Percentiles rank a stretch among this genome's conserved stretches.
phyloP scores from a whole-genome alignment of 2,797 vertebrate genomes.

The Pogoniulus pusillus region DNA sequence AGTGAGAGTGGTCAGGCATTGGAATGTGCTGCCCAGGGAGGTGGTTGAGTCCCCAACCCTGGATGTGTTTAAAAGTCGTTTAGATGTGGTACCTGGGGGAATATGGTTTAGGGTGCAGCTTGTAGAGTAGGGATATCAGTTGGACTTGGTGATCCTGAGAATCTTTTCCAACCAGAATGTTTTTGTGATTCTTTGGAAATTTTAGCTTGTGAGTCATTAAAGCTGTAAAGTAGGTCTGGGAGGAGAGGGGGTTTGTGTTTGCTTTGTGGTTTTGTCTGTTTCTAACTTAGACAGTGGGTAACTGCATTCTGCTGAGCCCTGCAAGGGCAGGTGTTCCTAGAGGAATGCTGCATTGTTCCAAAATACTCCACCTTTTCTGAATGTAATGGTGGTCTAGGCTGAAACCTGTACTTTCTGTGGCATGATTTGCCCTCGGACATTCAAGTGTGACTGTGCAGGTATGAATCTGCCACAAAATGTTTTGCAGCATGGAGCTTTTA shows the following conservation, averaged over 20 bases:
- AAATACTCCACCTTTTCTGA: neutral
- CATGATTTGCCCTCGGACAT: neutral
- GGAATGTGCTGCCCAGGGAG: too few relatives aligned
- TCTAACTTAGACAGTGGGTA: neutral
- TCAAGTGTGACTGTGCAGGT: neutral
- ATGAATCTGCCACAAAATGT: neutral
- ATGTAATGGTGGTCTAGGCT: neutral
- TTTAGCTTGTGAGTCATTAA: neutral
- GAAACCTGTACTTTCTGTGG: neutral
- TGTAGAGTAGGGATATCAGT: too few relatives aligned
- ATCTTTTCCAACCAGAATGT: too few relatives aligned
- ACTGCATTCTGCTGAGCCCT: neutral
- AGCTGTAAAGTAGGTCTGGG: neutral
- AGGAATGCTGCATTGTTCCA: neutral
- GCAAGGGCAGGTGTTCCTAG: neutral
- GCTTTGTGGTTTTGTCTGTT: neutral
- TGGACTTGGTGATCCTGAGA: too few relatives aligned
- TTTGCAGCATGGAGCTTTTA: neutral
- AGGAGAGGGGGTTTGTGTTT: neutral
- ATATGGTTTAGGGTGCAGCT: too few relatives aligned
- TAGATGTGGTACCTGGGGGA: too few relatives aligned
- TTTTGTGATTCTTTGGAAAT: neutral
- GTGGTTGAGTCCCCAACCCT: too few relatives aligned
- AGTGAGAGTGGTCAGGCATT: too few relatives aligned
- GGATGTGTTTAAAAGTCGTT: too few relatives aligned